Percentiles rank a stretch among this genome's conserved stretches.
These are phyloP conservation scores for Cancer borealis DNA, from an alignment of 2,888 invertebrate genomes.

Conservation along the genomic window DNA sequence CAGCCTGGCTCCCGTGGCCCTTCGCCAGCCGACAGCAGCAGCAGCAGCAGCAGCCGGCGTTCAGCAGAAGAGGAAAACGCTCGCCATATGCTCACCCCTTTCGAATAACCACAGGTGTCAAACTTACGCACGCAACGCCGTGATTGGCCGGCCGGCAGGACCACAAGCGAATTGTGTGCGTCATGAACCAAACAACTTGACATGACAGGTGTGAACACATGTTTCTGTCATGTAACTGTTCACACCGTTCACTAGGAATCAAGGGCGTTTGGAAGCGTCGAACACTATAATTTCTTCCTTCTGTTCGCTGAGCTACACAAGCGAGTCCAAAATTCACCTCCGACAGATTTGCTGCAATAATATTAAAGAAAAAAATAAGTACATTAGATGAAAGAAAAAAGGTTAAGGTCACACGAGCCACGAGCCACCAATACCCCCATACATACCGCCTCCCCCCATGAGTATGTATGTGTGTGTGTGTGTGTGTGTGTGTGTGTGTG, in stretches of 20 bases:
- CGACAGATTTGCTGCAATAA: neutral
- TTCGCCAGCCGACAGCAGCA: neutral
- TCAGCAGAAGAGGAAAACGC: neutral
- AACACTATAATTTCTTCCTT: neutral
- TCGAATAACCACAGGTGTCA: neutral
- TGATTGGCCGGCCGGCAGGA: neutral
- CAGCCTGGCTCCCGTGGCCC: constrained; percentile 71
- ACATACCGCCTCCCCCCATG: neutral
- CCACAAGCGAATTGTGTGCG: neutral
- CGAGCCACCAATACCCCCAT: constrained; percentile 37
- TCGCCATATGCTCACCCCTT: neutral
- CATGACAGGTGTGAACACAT: neutral
- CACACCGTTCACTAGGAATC: neutral
- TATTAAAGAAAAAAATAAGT: neutral
- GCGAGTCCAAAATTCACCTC: no score
- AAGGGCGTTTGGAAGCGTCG: neutral
- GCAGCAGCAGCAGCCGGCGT: constrained; percentile 1
- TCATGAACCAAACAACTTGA: neutral
- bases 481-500: constrained; percentile 49
- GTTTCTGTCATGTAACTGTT: neutral
- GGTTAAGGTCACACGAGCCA: constrained; percentile 61
- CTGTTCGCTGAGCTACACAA: neutral
- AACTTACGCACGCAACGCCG: neutral
- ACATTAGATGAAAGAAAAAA: constrained; percentile 22
- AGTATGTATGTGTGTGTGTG: neutral